Conservation (phyloP, 2,888 invertebrate genomes). For the Oligia strigilis region DNA sequence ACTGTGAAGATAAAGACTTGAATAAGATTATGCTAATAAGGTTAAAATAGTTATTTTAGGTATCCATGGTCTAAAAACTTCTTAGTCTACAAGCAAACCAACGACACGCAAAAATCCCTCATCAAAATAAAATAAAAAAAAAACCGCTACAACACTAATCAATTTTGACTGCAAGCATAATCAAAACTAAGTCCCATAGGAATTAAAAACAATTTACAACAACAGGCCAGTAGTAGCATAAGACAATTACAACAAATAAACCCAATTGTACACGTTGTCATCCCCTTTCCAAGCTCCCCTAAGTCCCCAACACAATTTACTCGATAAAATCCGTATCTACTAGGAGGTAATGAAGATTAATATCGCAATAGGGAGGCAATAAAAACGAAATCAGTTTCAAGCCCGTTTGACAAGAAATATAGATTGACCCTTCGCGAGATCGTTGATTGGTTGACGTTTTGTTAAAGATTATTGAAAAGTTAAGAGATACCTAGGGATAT, state of each 20-base stretch:
- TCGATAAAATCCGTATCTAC: slow-evolving; percentile 87
- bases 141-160: neutral
- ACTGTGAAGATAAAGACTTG: neutral
- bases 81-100: neutral
- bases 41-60: too few species aligned
- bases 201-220: slow-evolving; percentile 82
- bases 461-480: slow-evolving; percentile 4
- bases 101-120: neutral
- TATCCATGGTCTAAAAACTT: neutral
- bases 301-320: slow-evolving; percentile 81
- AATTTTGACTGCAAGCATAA: slow-evolving; percentile 43
- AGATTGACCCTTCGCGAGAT: slow-evolving; percentile 69
- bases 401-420: slow-evolving; percentile 88
- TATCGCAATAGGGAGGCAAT: slow-evolving; percentile 87
- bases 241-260: slow-evolving; percentile 87
- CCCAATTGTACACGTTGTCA: slow-evolving; percentile 83
- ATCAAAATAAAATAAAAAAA: neutral
- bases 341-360: slow-evolving; percentile 88
- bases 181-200: slow-evolving; percentile 73
- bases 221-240: slow-evolving; percentile 74
- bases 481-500: neutral
- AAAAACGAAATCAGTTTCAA: slow-evolving; percentile 88
- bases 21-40: too few species aligned
- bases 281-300: slow-evolving; percentile 75
- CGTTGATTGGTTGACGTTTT: slow-evolving; percentile 21